Conservation (phyloP, 1,140 invertebrate species). For the Delia radicum region DNA sequence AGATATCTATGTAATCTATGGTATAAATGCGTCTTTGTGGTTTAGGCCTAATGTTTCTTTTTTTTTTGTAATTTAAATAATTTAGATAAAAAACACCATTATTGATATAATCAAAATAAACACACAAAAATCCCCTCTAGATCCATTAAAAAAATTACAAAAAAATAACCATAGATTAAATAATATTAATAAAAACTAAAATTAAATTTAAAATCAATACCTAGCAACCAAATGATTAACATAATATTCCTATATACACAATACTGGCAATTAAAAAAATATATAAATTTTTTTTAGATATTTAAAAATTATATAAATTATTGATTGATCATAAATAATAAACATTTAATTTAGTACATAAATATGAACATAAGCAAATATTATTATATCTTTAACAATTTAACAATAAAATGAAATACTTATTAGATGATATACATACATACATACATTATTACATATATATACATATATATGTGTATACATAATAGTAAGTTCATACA, state of each 20-base stretch:
- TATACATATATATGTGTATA: too few species aligned
- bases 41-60: too few species aligned
- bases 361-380: not conserved
- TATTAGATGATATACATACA: not conserved
- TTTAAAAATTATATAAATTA: not conserved
- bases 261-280: conserved; percentile 22
- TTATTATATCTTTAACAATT: not conserved
- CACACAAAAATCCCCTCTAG: not conserved
- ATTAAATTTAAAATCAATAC: conserved; percentile 23
- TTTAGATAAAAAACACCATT: not conserved
- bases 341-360: not conserved
- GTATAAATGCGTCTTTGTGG: too few species aligned
- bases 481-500: too few species aligned
- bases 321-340: too few species aligned
- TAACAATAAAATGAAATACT: not conserved
- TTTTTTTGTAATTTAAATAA: too few species aligned
- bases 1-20: too few species aligned
- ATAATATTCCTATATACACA: conserved; percentile 32
- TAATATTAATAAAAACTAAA: not conserved
- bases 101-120: conserved; percentile 14
- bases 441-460: too few species aligned
- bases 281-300: conserved; percentile 15
- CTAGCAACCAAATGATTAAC: conserved; percentile 31
- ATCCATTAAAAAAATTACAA: conserved; percentile 10
- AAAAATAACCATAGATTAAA: conserved; percentile 10